Evolutionary conservation across 2,888 invertebrate species (phyloP).

Genomic region (Platycheirus albimanus): DNA sequence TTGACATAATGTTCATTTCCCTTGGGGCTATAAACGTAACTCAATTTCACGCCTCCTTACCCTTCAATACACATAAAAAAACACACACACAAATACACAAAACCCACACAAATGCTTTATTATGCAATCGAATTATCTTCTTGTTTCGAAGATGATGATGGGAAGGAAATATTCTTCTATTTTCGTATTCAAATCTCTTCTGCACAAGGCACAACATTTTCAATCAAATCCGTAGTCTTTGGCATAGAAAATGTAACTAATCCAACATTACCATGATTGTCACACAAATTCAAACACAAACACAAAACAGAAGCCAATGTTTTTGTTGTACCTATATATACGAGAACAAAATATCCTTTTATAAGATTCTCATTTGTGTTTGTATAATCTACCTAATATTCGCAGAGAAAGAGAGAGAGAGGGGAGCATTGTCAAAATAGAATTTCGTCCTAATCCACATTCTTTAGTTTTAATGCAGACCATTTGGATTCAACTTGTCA

Average conservation of each 20-base stretch:
- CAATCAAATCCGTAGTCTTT: slow-evolving; percentile 39
- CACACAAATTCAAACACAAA: no score
- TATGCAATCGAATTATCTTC: slow-evolving; percentile 27
- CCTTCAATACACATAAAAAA: neutral
- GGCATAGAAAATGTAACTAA: slow-evolving; percentile 26
- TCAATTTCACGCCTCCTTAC: slow-evolving; percentile 46
- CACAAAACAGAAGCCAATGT: slow-evolving; percentile 12
- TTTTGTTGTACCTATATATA: no score
- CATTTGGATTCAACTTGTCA: slow-evolving; percentile 19
- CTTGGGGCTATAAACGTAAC: slow-evolving; percentile 38
- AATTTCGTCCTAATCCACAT: neutral
- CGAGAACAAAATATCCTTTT: neutral
- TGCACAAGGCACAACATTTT: slow-evolving; percentile 37
- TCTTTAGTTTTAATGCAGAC: neutral
- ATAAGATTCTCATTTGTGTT: neutral
- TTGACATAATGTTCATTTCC: slow-evolving; percentile 6
- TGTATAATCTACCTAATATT: neutral
- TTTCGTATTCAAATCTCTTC: slow-evolving; percentile 29
- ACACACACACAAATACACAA: neutral
- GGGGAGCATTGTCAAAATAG: neutral
- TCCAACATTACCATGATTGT: slow-evolving; percentile 51
- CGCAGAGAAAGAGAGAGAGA: no score
- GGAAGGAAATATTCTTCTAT: slow-evolving; percentile 1
- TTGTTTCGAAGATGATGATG: neutral
- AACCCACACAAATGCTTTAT: neutral